Evolutionary conservation across 2,888 invertebrate genomes (phyloP), one percentile per base, ranked within the genome.

Genomic region (Idaea dimidiata): DNA sequence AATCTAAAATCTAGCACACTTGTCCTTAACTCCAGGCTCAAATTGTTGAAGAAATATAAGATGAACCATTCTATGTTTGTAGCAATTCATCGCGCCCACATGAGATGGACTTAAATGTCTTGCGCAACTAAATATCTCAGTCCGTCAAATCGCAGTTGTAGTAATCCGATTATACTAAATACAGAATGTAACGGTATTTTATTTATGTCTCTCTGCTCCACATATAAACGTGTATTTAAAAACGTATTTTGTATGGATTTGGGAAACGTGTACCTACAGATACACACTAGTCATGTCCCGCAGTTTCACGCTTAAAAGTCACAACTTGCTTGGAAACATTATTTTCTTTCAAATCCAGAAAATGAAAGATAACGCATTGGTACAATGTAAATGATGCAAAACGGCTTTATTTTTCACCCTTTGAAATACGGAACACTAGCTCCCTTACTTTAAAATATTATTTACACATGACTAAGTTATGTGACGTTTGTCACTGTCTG

Each of bases 141-240:
- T 83, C 85, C 80, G 81, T 82, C 84, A 78, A 75, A 79, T 81
- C 71, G 73, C 78, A 80, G 81, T 81, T 80, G 76, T 76, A 72
- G 68, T 84, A 84, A 91, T 89, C 91, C 83, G 91, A 90, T 91
- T 91, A 91, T 75, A 77, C 78, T 80, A 79, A 87, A 87, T 83
- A 81, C 79, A 81, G 80, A 76, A 76, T 74, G 78, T 83, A 86
- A 82, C 84, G 83, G 83, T 74, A 73, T 56, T 64, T 58, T 61
- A 70, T 66, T 66, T 59, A 66, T 59, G 61, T 57, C 54, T 54
- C 59, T 66, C 31, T 54, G 61, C 61, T 54, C 55, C 32, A 33
- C 58, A 58, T 62, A 58, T 17, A 55, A 62, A 54, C 24, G 54
- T 61, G 16, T 54, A 57, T 16, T 57, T 59, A 33, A 16, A 43